These are phyloP conservation scores for Hafferia zeledoni DNA, from an alignment of 2,797 vertebrate genomes.

Conservation along the genomic window DNA sequence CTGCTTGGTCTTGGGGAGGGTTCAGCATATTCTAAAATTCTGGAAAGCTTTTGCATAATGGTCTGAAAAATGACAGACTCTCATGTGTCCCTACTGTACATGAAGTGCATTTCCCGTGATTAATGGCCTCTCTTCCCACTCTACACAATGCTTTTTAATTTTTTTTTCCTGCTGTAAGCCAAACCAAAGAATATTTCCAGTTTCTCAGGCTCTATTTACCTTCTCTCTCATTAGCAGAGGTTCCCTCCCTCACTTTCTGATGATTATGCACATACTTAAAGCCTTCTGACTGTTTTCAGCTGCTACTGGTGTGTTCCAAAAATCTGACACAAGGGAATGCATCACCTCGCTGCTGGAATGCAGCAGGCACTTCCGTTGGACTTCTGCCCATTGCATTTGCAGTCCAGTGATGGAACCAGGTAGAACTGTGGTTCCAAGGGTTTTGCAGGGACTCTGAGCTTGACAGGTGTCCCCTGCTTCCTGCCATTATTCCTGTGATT, in stretches of 20 bases:
- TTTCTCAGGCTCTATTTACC: slow-evolving; percentile 70
- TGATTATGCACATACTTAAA: slow-evolving; percentile 67
- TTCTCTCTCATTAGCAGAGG: slow-evolving; percentile 38
- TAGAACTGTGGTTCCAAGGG: background rate
- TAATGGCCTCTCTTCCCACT: background rate
- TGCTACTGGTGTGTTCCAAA: slow-evolving; percentile 58
- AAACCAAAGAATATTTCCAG: slow-evolving; percentile 60
- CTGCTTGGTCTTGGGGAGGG: background rate
- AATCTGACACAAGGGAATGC: slow-evolving; percentile 58
- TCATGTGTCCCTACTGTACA: slow-evolving; percentile 18
- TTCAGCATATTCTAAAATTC: background rate
- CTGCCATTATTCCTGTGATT: background rate
- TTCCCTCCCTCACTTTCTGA: slow-evolving; percentile 55
- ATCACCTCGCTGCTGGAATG: background rate
- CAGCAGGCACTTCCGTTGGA: background rate
- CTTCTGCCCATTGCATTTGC: background rate
- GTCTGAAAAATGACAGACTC: slow-evolving; percentile 23
- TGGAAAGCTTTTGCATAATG: background rate
- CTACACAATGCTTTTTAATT: slow-evolving; percentile 34
- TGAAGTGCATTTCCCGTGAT: slow-evolving; percentile 17
- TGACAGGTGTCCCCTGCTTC: background rate
- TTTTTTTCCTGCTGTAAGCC: slow-evolving; percentile 1
- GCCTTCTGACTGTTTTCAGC: slow-evolving; percentile 69
- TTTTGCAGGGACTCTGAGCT: background rate
- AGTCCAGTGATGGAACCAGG: background rate